Evolutionary conservation across 2,113 vertebrate species (phyloP).

Genomic region (Coptodon bakossiorum): DNA sequence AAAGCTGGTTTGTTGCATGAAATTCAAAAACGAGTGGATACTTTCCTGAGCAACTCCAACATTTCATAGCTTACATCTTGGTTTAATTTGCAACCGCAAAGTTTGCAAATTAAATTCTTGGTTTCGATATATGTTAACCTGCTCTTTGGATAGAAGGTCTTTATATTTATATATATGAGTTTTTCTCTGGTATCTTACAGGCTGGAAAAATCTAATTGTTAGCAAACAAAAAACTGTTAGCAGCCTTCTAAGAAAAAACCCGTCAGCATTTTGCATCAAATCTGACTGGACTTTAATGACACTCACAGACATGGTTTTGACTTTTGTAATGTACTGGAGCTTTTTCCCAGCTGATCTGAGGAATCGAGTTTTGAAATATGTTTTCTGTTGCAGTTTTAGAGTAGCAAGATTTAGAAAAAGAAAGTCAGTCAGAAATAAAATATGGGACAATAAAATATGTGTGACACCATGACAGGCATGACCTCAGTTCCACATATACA

Average conservation of each 20-base stretch:
- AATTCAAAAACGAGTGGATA: not conserved
- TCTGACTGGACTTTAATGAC: not conserved
- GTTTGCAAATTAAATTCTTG: not conserved
- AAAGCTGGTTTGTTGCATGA: not conserved
- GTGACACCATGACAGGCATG: not conserved
- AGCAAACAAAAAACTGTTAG: not conserved
- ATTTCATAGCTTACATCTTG: fast-evolving
- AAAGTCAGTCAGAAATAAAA: not conserved
- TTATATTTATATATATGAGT: not conserved
- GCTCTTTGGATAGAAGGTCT: not conserved
- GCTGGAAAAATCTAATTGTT: not conserved
- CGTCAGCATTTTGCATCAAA: not conserved
- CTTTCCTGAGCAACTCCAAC: not conserved
- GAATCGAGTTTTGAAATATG: fast-evolving
- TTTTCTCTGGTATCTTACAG: not conserved
- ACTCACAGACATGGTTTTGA: fast-evolving
- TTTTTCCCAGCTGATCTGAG: not conserved
- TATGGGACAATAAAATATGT: not conserved
- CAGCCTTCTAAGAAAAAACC: not conserved
- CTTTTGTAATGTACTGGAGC: not conserved
- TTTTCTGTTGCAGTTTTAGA: not conserved
- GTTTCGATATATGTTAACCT: not conserved
- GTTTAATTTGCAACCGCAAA: not conserved
- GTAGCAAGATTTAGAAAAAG: fast-evolving
- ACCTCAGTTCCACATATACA: not conserved